A percentile compares a stretch with the other conserved stretches of the same genome.
Conservation (phyloP, 2,113 vertebrate species). For the Cyprinodon tularosa region DNA sequence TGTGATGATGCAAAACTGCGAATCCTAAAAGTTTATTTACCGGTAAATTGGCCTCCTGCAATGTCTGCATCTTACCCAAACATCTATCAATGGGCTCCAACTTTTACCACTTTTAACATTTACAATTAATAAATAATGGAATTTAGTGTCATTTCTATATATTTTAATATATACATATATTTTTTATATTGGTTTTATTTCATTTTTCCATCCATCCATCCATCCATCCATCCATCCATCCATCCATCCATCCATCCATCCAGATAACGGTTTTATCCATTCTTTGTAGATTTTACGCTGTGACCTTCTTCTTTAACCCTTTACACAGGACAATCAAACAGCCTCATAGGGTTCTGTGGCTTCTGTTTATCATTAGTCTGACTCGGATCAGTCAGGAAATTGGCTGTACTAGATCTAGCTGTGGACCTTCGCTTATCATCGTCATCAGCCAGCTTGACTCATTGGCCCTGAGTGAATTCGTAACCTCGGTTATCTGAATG, state of each 20-base stretch:
- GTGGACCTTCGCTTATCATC: background rate
- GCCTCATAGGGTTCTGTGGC: conserved; percentile 19
- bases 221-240: no score
- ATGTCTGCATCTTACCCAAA: background rate
- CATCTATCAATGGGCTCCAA: conserved; percentile 1
- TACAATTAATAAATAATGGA: no score
- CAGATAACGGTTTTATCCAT: background rate
- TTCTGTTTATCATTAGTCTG: conserved; percentile 3
- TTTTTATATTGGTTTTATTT: no score
- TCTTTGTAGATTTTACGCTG: background rate
- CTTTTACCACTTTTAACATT: conserved; percentile 16
- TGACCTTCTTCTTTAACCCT: background rate
- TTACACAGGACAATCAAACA: conserved; percentile 11
- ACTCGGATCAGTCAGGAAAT: conserved; percentile 8
- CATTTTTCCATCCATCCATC: no score
- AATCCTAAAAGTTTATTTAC: conserved; percentile 54
- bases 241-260: no score
- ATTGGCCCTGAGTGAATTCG: conserved; percentile 38
- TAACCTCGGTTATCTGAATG: conserved; percentile 55
- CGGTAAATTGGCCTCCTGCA: conserved; percentile 24
- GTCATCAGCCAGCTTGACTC: conserved; percentile 22
- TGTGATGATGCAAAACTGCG: conserved; percentile 29
- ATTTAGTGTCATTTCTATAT: no score
- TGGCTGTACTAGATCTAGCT: conserved; percentile 2
- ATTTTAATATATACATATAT: no score